Base-by-base conservation (phyloP, 2,888 invertebrate species). In the Theodoxus fluviatilis region DNA sequence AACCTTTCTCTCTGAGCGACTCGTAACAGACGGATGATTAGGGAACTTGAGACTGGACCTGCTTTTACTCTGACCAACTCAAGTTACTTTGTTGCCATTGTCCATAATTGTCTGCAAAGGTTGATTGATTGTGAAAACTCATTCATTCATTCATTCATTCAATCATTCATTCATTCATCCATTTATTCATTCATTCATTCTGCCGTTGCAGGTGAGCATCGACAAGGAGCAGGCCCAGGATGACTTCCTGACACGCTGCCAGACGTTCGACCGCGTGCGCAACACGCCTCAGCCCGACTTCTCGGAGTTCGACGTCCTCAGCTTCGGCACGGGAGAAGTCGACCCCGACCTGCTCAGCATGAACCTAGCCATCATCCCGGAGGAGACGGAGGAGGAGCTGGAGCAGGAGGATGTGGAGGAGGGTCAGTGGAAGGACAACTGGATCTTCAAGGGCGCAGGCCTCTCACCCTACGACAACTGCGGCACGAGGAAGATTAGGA, bases 341-440 rank as follows among this genome's bases (percentile, higher is more conserved):
- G 83, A 83, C 55, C 82, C 83, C 15, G 83, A 83, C 73, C 69
- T 82, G 72, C 55, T 75, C 57, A 49, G 55, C 12, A 79, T 83
- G 80, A 82, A 83, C 75, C 75, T 83, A 4, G 80, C 78, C 18
- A 79, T 80, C 15, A 83, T 83, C 52, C 73, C 78, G 3, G 83
- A 82, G 71, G 82, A 82, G 70, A 81, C 80, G 22, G 81, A 81
- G 71, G 83, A 83, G 71, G 80, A 80, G 69, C 43, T 78, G 15
- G 79, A 76, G 52, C 77, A 79, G 65, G 81, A 80, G 49, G 75
- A 77, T 0, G 73, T 70, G 28, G 69, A 69, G 37, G 74, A 74
- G 7, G 68, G 63, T 1, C 68, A 68, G 18, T 80, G 80, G 80
- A 70, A 78, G 28, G 77, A 76, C 9, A 83, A 83, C 74, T 83